Base-by-base conservation (phyloP, 1,140 invertebrate genomes). In the Thrips palmi region DNA sequence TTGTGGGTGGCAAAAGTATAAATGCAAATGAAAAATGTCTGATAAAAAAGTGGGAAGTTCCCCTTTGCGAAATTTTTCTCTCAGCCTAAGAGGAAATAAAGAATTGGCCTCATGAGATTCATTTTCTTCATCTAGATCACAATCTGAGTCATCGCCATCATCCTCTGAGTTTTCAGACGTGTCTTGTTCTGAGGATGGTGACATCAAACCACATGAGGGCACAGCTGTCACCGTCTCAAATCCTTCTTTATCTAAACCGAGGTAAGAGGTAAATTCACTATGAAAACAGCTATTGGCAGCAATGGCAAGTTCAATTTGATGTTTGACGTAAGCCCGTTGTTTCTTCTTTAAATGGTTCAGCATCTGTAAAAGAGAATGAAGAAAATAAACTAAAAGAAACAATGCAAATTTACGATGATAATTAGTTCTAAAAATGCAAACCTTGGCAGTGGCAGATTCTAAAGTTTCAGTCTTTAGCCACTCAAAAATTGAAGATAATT, bases 381-480 rank as follows among this genome's bases (percentile, higher is more conserved):
- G 3, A 20, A 10, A 10, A 19, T 31, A 45, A 33, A 46, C 23
- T 17, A 42, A 8, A 37, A 20, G 12, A 36, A 32, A 24, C 18
- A 19, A 33, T 11, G 27, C 24, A 12, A 33, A 21, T 11, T 12
- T 35, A 19, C 2, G 41, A 7, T 3, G 10, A 14, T 20, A 36
- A 37, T 33, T 30, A 32, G 2, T 46, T 19, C 32, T 21, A 17
- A 4, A 40, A 19, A 12, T 41, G 33, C 7, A 44, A 27, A 64
- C 51, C 36, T 71, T 71, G n/a, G 54, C 45, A 22, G 84, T 56
- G 1, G 77, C 82, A 12, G 67, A 63, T 20, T 82, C 67, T 10
- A 77, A 54, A 8, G 63, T 70, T 48, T 78, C 68, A 49, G 71
- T 65, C 45, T 67, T 60, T 0, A 89, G 46, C 83, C 84, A 89